Evolutionary conservation across 2,113 vertebrate species (phyloP).

Genomic region (Pachycephala philippinensis): DNA sequence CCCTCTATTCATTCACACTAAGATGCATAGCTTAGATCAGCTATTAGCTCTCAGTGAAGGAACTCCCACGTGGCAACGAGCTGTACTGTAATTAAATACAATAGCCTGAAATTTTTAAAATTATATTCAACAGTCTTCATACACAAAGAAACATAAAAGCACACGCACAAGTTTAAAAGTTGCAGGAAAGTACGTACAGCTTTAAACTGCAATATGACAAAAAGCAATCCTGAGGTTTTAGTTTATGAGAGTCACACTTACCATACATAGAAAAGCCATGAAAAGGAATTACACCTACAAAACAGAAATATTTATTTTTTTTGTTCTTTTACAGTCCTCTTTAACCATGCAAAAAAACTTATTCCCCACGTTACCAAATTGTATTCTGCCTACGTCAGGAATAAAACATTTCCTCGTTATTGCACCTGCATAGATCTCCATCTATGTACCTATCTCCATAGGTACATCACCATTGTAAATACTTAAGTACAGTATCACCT

Average conservation of each 20-base stretch:
- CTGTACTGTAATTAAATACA: neutral
- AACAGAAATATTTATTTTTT: conserved; percentile 16
- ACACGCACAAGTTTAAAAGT: neutral
- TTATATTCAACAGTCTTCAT: neutral
- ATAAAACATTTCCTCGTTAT: neutral
- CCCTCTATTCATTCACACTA: neutral
- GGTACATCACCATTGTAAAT: no score
- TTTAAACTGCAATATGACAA: neutral
- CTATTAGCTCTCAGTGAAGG: neutral
- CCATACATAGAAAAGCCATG: conserved; percentile 99
- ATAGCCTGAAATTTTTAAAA: neutral
- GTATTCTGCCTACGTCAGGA: neutral
- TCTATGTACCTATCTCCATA: no score
- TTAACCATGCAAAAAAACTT: neutral
- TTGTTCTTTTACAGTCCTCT: neutral
- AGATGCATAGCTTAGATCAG: neutral
- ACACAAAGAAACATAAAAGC: neutral
- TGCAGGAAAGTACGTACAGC: neutral
- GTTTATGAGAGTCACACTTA: conserved; percentile 71
- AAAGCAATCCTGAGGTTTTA: neutral
- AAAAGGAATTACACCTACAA: conserved; percentile 93
- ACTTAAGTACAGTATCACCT: neutral
- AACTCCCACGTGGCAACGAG: accelerated
- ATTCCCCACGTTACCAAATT: neutral
- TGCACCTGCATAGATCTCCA: neutral